Evolutionary conservation across 2,113 vertebrate species (phyloP).

Genomic region (Nanorana parkeri): DNA sequence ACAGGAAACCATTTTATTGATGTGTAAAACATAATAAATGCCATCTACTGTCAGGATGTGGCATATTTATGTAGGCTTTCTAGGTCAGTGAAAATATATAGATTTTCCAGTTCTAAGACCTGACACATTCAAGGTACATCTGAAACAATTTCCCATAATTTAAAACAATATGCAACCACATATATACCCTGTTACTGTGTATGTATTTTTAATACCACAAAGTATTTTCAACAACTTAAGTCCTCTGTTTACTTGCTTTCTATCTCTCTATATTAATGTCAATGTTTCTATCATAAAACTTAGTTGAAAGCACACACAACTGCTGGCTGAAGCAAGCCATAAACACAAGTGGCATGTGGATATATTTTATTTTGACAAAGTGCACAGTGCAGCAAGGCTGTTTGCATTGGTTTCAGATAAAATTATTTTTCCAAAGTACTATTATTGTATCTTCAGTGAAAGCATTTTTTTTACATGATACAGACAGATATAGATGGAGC

Average conservation of each 20-base stretch:
- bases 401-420: slow-evolving; percentile 7
- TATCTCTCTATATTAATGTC: slow-evolving; percentile 37
- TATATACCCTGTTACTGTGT: background rate
- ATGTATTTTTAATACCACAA: slow-evolving; percentile 2
- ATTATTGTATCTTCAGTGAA: slow-evolving; percentile 13
- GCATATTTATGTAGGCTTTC: background rate
- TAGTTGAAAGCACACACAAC: slow-evolving; percentile 27
- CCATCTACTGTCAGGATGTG: background rate
- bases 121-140: background rate
- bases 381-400: slow-evolving; percentile 1
- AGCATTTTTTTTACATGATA: background rate
- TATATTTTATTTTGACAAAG: slow-evolving; percentile 48
- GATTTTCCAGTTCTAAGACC: background rate
- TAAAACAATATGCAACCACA: background rate
- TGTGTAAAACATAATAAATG: background rate
- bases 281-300: slow-evolving; percentile 28
- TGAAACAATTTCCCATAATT: background rate
- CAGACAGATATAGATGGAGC: background rate
- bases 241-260: slow-evolving; percentile 20
- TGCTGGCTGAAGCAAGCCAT: slow-evolving; percentile 33
- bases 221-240: background rate
- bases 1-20: background rate
- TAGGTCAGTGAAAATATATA: background rate
- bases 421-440: slow-evolving; percentile 14
- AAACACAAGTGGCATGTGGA: slow-evolving; percentile 38